Base-by-base conservation (phyloP, 1,140 invertebrate genomes). In the Heliconius hermathena region DNA sequence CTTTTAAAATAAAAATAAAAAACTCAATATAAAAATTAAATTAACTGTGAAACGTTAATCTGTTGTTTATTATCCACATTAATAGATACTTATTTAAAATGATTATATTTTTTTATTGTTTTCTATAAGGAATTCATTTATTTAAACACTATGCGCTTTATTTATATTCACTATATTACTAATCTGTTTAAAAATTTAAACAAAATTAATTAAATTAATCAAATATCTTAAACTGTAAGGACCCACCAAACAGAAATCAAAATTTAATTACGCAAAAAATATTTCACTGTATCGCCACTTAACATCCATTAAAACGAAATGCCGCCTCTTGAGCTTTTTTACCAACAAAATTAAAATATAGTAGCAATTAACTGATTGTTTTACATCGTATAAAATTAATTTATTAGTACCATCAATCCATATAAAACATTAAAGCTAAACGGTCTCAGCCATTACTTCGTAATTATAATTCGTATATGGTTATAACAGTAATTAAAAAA, bases 341-440 rank as follows among this genome's bases (percentile, higher is more conserved):
- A 26, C 3, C 60, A 66, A 66, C 22, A 66, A 36, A 33, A 36
- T 66, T 66, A 66, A 66, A 66, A 66, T 66, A 29, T 66, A 29
- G 22, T 29, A 26, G 46, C 29, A 52, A 77, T 77, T 71, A 77
- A 77, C 36, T 26, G 71, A 77, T 72, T 71, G 41, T 77, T 71
- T 52, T 52, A 77, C 70, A 77, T 52, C 41, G 33, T 77, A 72
- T 77, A 71, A 77, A 77, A 77, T 71, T 77, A 77, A 77, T 77
- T 77, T 77, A 77, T 77, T 77, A 54, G n/a, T 52, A 66, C 29
- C 76, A 77, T 77, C 76, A 77, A 72, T 72, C 41, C 76, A 54
- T 77, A 71, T 52, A 36, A 77, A 71, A 77, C 70, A 20, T 54
- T 54, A 76, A 76, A 52, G 57, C 46, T 46, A 20, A 26, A 71